Conservation (phyloP, 2,113 vertebrate genomes). For the Setophaga petechia region DNA sequence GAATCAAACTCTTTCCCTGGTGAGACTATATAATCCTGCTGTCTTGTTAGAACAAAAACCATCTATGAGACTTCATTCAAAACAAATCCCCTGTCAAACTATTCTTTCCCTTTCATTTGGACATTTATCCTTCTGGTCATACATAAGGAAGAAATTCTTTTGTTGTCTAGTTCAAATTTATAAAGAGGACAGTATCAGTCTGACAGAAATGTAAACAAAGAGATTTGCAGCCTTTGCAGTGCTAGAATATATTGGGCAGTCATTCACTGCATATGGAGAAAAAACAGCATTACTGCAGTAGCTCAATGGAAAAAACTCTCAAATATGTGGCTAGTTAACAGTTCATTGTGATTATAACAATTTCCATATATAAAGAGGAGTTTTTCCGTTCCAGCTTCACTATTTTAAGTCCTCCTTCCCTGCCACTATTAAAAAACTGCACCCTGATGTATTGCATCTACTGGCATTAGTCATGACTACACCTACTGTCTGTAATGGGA, state of each 20-base stretch:
- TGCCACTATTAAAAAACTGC: not conserved
- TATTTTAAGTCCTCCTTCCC: not conserved
- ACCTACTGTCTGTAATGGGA: not conserved
- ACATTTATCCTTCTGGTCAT: slow-evolving; percentile 10
- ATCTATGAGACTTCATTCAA: slow-evolving; percentile 43
- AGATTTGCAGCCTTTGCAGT: not conserved
- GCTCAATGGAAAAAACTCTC: not conserved
- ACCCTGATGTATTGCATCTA: not conserved
- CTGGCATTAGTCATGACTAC: not conserved
- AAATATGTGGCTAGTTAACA: not conserved
- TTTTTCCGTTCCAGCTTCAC: not conserved
- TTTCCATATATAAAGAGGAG: not conserved
- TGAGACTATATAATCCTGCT: slow-evolving; percentile 51
- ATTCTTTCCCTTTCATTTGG: slow-evolving; percentile 32
- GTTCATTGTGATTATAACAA: not conserved
- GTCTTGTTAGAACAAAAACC: slow-evolving; percentile 64
- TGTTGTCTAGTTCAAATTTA: not conserved
- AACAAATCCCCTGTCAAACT: slow-evolving; percentile 22
- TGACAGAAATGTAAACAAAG: not conserved
- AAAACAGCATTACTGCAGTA: not conserved
- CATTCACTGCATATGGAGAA: not conserved
- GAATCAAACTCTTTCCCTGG: slow-evolving; percentile 64
- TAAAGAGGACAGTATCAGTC: not conserved
- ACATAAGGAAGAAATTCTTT: not conserved
- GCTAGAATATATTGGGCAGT: not conserved